These are phyloP conservation scores for Drosophila subpulchrella DNA, from an alignment of 1,140 invertebrate genomes.

Conservation along the genomic window DNA sequence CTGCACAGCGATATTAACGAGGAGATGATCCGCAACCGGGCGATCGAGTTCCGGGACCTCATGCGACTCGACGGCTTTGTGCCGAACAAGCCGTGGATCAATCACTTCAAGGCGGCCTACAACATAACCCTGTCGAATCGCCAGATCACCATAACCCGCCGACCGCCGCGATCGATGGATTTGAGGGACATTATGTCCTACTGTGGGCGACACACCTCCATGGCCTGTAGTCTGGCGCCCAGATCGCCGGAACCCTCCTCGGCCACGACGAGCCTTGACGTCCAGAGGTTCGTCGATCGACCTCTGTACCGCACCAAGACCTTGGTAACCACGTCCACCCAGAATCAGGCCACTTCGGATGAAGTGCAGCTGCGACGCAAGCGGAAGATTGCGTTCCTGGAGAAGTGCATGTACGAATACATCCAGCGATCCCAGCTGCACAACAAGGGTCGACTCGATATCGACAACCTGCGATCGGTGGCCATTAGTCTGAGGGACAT, in stretches of 20 bases:
- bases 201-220: conserved; percentile 60
- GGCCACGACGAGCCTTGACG: neutral
- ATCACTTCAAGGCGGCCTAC: conserved; percentile 77
- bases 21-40: conserved; percentile 70
- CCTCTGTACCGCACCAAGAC: conserved; percentile 66
- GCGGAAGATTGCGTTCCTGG: conserved; percentile 70
- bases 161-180: conserved; percentile 67
- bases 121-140: conserved; percentile 75
- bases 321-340: conserved; percentile 37
- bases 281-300: conserved; percentile 8
- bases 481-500: conserved; percentile 69
- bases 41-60: conserved; percentile 68
- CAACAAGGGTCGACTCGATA: conserved; percentile 54
- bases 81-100: conserved; percentile 77
- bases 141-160: conserved; percentile 66
- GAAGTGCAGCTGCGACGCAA: conserved; percentile 58
- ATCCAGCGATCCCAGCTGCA: conserved; percentile 66
- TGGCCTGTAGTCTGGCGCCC: conserved; percentile 7
- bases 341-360: conserved; percentile 64
- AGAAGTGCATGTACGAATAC: conserved; percentile 72
- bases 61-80: conserved; percentile 72
- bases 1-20: conserved; percentile 66
- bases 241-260: neutral
- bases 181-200: conserved; percentile 77
- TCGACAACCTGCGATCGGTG: conserved; percentile 60